Conservation (phyloP, 1,140 invertebrate genomes). For the Drosophila oshimai region DNA sequence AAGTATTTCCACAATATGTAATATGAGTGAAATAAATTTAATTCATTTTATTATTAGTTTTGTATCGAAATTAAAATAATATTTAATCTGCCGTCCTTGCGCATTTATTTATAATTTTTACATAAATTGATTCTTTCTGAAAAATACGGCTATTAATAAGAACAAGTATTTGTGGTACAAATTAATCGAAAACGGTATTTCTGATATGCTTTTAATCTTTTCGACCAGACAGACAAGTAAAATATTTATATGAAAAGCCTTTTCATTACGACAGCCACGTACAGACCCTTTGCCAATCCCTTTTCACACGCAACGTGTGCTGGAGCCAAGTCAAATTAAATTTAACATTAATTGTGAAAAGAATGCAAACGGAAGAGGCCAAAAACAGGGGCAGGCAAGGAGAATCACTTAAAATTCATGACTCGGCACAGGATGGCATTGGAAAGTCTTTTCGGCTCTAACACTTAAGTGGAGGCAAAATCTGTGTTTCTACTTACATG, state of each 20-base stretch:
- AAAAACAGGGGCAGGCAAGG: slow-evolving; percentile 1
- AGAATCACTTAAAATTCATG: slow-evolving; percentile 75
- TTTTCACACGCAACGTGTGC: slow-evolving; percentile 44
- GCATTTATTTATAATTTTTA: too few relatives aligned
- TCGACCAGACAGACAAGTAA: slow-evolving; percentile 7
- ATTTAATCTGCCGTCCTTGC: too few relatives aligned
- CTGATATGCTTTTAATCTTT: slow-evolving; percentile 2
- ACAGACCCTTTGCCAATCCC: slow-evolving; percentile 20
- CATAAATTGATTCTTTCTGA: too few relatives aligned
- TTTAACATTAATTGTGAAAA: slow-evolving; percentile 53
- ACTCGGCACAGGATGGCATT: slow-evolving; percentile 47
- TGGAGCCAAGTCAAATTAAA: slow-evolving; percentile 49
- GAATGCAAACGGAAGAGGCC: slow-evolving; percentile 25
- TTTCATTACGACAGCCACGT: slow-evolving; percentile 21
- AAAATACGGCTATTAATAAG: too few relatives aligned
- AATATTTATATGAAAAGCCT: slow-evolving; percentile 36
- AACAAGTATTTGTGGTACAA: too few relatives aligned
- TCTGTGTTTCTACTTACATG: slow-evolving; percentile 34
- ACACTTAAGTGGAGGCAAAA: slow-evolving; percentile 62
- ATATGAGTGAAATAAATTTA: too few relatives aligned
- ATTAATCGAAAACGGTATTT: too few relatives aligned
- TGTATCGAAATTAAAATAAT: too few relatives aligned
- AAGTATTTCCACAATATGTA: too few relatives aligned
- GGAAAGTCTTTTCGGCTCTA: slow-evolving; percentile 46
- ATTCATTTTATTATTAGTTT: too few relatives aligned